Percentiles rank a stretch among this genome's conserved stretches.
These are phyloP conservation scores for Remorina albescens DNA, from an alignment of 2,797 vertebrate species.

Conservation along the genomic window DNA sequence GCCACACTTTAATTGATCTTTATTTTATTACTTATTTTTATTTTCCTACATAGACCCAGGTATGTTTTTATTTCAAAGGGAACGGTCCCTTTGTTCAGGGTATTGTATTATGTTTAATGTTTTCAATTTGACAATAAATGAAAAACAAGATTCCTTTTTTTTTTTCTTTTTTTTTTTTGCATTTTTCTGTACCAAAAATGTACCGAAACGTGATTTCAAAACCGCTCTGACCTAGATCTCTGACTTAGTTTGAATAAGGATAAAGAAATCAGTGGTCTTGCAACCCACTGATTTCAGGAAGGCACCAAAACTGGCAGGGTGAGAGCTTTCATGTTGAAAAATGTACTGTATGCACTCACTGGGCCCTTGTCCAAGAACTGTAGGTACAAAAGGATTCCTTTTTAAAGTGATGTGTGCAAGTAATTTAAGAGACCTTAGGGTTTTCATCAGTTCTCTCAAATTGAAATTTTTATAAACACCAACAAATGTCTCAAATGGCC, in stretches of 20 bases:
- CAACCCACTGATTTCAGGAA: background rate
- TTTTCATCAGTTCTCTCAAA: background rate
- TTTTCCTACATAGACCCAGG: too few relatives aligned
- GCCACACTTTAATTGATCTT: too few relatives aligned
- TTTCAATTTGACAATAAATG: too few relatives aligned
- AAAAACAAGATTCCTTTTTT: too few relatives aligned
- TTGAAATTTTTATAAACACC: background rate
- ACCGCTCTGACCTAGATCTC: slow-evolving; percentile 1
- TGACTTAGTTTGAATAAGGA: background rate
- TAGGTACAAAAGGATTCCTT: background rate
- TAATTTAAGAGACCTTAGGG: background rate
- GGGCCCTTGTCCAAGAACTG: background rate
- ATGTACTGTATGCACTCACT: background rate
- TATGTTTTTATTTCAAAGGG: too few relatives aligned
- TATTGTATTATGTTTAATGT: too few relatives aligned
- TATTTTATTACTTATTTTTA: too few relatives aligned
- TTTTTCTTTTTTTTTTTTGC: background rate
- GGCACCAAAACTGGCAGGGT: background rate
- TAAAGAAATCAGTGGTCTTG: background rate
- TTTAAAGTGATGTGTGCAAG: background rate
- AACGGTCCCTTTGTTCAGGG: too few relatives aligned
- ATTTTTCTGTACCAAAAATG: too few relatives aligned
- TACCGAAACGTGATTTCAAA: too few relatives aligned
- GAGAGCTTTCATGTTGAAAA: background rate
- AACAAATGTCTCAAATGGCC: background rate